Base-by-base conservation (phyloP, 1,140 invertebrate species). In the Drosophila simulans region DNA sequence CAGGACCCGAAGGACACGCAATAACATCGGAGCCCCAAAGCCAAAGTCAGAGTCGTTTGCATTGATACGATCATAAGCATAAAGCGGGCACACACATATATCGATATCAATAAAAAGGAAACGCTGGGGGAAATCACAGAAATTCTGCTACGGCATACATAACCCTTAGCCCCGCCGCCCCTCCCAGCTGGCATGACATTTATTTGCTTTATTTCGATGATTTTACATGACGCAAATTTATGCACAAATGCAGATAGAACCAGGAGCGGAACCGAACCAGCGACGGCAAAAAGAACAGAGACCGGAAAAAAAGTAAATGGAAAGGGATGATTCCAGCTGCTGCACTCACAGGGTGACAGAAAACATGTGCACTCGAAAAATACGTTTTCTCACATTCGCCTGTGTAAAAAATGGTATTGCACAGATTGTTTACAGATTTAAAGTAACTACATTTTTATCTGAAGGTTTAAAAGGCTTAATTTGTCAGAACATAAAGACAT, bases 131-230 rank as follows among this genome's bases (percentile, higher is more conserved):
- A 69, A 68, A 59, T 59, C 73, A 59, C 42, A 40, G 56, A 51
- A 60, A 76, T 68, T 40, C 49, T 59, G 42, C 43, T 37, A 46
- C 54, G 43, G 42, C 37, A 40, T 12, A 25, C 54, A 56, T n/a
- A 37, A 42, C n/a, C 35, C 34, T 1, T n/a, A 1, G 12, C 27
- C 49, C 62, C 46, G 7, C 8, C 31, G 31, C 8, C 56, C 49
- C 34, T 66, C 52, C 56, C 64, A 22, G 59, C 51, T 77, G 64
- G 52, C 11, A 27, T 77, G 83, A 86, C 83, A 83, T 76, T 79
- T 88, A 88, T 88, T 89, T 83, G 83, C 83, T 88, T 83, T 88
- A 88, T 89, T 79, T 84, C 63, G 76, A 83, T 89, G 84, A 88
- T 89, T 89, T 79, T 76, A 89, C 83, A 83, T 89, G 83, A 79